Evolutionary conservation across 2,888 invertebrate genomes (phyloP), one percentile per base, ranked within the genome.

Genomic region (Antheraea assamensis): DNA sequence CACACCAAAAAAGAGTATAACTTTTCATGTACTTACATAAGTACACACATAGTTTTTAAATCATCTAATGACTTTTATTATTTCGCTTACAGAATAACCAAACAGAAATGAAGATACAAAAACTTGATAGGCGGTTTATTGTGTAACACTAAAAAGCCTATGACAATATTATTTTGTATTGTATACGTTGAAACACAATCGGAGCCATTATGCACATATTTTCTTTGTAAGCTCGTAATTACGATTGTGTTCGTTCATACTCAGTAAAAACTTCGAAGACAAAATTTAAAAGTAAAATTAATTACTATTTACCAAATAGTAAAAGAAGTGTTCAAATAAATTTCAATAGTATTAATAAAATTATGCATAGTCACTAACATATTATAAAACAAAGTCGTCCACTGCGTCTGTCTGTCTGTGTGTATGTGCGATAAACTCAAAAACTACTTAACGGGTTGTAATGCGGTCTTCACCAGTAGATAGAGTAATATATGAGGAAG

Each of bases 81-180:
- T 10, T 58, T 58, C 8, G 58, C 10, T 24, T 58, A 58, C 58
- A 8, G n/a, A 24, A 58, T 13, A 24, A 52, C 21, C 58, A 24
- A 13, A 58, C n/a, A 24, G 24, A 58, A 24, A 24, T 13, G 10
- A 5, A 10, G n/a, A 55, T 55, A 55, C n/a, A n/a, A 55, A 55
- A 55, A 55, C 24, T 64, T 64, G 17, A 64, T 64, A 64, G 0
- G 61, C 30, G 17, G 61, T 64, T 64, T 64, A 64, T 64, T 64
- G 61, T 64, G 73, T 75, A 76, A 76, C 35, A 15, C 30, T n/a
- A 49, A 55, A 15, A 70, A 49, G 68, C 72, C 66, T 75, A 75
- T 78, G 80, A 80, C 79, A 81, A 80, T 76, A 80, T 78, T 77
- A 75, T 77, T 74, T 73, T 73, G 74, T 78, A 78, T 79, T 76